A percentile compares a stretch with the other conserved stretches of the same genome.
These are phyloP conservation scores for Dipodomys spectabilis DNA, from an alignment of 2,113 vertebrate species.

Conservation along the genomic window DNA sequence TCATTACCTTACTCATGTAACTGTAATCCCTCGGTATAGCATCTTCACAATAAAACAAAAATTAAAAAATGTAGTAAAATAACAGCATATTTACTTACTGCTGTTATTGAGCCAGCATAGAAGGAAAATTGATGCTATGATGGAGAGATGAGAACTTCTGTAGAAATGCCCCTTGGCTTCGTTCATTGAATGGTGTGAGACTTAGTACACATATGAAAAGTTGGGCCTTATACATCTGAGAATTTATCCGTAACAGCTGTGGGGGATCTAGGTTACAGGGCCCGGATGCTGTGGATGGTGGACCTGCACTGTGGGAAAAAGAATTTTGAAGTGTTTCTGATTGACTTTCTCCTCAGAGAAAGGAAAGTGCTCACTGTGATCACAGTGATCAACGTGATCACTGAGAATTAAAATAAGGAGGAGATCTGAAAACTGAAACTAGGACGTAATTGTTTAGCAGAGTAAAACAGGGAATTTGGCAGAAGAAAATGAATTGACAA, in stretches of 20 bases:
- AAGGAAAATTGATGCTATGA: neutral
- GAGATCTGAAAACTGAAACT: slow-evolving; percentile 26
- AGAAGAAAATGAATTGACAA: neutral
- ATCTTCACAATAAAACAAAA: too few species aligned
- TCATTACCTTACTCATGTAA: too few species aligned
- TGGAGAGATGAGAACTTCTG: neutral
- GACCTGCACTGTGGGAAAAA: neutral
- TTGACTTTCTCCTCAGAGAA: slow-evolving; percentile 27
- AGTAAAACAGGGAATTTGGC: neutral
- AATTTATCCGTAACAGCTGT: neutral
- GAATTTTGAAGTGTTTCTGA: neutral
- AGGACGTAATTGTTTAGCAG: neutral
- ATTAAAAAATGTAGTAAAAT: neutral
- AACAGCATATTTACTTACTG: neutral
- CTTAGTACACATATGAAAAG: neutral
- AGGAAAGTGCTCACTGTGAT: neutral
- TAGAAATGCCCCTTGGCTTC: slow-evolving; percentile 2
- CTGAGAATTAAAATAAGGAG: slow-evolving; percentile 24
- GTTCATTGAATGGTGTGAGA: neutral
- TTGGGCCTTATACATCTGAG: neutral
- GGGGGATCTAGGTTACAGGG: neutral
- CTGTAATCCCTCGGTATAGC: too few species aligned
- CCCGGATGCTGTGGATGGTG: neutral
- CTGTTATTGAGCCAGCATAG: neutral
- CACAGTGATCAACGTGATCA: neutral